Evolutionary conservation across 2,113 vertebrate genomes (phyloP).

Genomic region (Circaetus gallicus): DNA sequence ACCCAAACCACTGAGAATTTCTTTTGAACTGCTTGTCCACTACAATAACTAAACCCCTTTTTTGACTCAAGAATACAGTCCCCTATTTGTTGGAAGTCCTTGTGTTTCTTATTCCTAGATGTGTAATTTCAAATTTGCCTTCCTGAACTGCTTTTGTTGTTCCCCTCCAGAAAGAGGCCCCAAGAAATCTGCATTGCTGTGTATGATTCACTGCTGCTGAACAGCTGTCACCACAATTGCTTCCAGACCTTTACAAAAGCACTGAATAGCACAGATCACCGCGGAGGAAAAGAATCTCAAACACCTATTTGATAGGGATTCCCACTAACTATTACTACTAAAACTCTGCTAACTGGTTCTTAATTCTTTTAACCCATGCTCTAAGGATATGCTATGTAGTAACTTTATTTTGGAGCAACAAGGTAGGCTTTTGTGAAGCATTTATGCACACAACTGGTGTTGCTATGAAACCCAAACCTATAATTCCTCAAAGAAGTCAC

Average conservation of each 20-base stretch:
- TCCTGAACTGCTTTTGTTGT: neutral
- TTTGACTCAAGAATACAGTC: neutral
- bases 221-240: neutral
- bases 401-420: neutral
- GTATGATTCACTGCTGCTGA: neutral
- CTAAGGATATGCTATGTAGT: neutral
- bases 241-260: neutral
- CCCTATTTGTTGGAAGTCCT: neutral
- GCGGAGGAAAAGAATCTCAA: neutral
- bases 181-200: neutral
- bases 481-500: neutral
- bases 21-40: neutral
- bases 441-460: neutral
- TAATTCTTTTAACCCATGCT: neutral
- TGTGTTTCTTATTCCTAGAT: neutral
- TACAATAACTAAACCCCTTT: neutral
- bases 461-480: neutral
- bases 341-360: neutral
- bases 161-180: neutral
- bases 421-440: neutral
- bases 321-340: neutral
- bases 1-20: neutral
- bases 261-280: neutral
- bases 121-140: neutral
- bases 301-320: neutral